phyloP scores from a whole-genome alignment of 2,888 invertebrate genomes.

The Parthenolecanium corni region DNA sequence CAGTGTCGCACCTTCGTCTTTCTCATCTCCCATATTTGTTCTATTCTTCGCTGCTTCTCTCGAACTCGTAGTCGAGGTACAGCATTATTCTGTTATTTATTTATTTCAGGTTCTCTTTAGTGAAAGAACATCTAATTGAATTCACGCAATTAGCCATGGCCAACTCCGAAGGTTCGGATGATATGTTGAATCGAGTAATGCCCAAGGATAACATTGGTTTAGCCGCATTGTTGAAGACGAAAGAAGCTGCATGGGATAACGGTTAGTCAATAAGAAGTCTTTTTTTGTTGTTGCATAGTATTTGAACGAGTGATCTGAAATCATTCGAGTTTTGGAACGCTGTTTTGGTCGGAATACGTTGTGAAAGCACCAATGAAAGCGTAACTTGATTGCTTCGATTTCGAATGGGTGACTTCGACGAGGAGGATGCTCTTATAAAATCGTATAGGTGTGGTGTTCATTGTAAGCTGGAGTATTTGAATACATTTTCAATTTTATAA shows the following conservation, averaged over 20 bases:
- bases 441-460: neutral
- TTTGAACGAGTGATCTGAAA: neutral
- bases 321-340: neutral
- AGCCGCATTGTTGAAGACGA: slow-evolving; percentile 87
- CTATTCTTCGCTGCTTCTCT: too few species aligned
- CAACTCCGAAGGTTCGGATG: slow-evolving; percentile 93
- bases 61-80: too few species aligned
- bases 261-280: slow-evolving; percentile 40
- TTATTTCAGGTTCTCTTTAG: slow-evolving; percentile 69
- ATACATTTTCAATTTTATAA: neutral
- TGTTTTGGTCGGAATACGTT: neutral
- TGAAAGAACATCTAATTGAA: slow-evolving; percentile 93
- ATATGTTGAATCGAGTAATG: slow-evolving; percentile 97
- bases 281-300: neutral
- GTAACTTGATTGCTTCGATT: neutral
- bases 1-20: too few species aligned
- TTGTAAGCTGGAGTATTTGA: neutral
- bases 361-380: neutral
- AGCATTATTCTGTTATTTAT: too few species aligned
- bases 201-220: slow-evolving; percentile 98
- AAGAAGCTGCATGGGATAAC: slow-evolving; percentile 87
- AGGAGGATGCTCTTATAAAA: neutral
- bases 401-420: too few species aligned
- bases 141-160: slow-evolving; percentile 98
- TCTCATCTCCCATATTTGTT: too few species aligned